A percentile compares a stretch with the other conserved stretches of the same genome.
phyloP scores from a whole-genome alignment of 2,113 vertebrate species.

The Poicephalus meyeri region DNA sequence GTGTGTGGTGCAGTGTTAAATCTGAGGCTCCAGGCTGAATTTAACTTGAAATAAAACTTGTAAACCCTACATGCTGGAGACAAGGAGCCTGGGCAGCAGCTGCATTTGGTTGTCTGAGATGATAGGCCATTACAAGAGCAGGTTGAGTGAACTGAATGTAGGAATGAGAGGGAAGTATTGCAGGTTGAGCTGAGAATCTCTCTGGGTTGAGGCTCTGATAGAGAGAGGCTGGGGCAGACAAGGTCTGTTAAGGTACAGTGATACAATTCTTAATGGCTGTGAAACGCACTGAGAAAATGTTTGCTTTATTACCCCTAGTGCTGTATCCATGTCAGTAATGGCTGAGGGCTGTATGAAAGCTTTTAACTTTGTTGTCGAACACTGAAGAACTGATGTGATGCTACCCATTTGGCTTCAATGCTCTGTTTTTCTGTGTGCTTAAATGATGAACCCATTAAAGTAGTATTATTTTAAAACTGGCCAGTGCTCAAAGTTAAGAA shows the following conservation, averaged over 20 bases:
- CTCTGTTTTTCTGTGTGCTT: background rate
- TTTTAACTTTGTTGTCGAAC: background rate
- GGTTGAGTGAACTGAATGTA: background rate
- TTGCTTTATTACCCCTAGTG: background rate
- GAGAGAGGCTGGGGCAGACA: background rate
- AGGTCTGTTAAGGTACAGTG: background rate
- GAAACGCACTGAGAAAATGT: background rate
- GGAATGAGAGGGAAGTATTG: background rate
- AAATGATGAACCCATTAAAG: background rate
- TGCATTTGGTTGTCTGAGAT: background rate
- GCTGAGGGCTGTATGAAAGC: background rate
- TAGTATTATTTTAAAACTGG: background rate
- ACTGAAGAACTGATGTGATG: background rate
- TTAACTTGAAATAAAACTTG: background rate
- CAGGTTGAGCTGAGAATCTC: background rate
- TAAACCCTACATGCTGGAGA: background rate
- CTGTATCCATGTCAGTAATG: background rate
- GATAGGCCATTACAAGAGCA: background rate
- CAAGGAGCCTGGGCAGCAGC: background rate
- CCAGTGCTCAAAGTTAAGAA: background rate
- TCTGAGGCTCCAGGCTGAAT: background rate
- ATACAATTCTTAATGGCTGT: background rate
- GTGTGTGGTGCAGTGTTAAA: background rate
- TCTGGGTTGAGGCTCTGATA: background rate
- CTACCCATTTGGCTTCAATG: background rate